Conservation (phyloP, 1,140 invertebrate species). For the Cataglyphis hispanica region DNA sequence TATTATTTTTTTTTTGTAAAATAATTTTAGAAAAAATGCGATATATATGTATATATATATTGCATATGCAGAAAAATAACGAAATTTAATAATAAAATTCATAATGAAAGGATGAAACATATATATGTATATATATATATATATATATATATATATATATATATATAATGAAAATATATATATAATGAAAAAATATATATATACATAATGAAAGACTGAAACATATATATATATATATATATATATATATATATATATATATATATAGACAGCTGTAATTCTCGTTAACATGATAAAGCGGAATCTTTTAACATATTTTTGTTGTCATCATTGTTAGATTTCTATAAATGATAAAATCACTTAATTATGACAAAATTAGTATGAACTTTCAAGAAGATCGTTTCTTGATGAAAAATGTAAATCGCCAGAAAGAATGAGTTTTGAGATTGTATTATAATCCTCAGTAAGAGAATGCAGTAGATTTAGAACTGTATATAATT, state of each 20-base stretch:
- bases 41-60: too few relatives aligned
- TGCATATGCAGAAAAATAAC: background rate
- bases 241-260: too few relatives aligned
- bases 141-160: too few relatives aligned
- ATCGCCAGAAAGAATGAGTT: background rate
- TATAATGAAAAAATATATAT: background rate
- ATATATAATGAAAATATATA: too few relatives aligned
- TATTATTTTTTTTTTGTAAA: background rate
- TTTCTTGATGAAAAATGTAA: background rate
- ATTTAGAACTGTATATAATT: background rate
- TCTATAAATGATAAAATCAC: background rate
- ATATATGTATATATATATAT: too few relatives aligned
- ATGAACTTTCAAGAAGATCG: background rate
- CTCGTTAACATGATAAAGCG: background rate
- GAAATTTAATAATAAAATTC: too few relatives aligned
- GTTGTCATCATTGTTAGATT: background rate
- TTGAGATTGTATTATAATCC: background rate
- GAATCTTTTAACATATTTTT: background rate
- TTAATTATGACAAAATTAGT: background rate
- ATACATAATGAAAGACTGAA: background rate
- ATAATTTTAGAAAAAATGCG: background rate
- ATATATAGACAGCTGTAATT: background rate
- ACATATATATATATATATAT: too few relatives aligned
- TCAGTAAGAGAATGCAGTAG: too few relatives aligned
- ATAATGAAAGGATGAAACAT: too few relatives aligned